These are phyloP conservation scores for Percina caprodes DNA, from an alignment of 2,113 vertebrate genomes.

Conservation along the genomic window DNA sequence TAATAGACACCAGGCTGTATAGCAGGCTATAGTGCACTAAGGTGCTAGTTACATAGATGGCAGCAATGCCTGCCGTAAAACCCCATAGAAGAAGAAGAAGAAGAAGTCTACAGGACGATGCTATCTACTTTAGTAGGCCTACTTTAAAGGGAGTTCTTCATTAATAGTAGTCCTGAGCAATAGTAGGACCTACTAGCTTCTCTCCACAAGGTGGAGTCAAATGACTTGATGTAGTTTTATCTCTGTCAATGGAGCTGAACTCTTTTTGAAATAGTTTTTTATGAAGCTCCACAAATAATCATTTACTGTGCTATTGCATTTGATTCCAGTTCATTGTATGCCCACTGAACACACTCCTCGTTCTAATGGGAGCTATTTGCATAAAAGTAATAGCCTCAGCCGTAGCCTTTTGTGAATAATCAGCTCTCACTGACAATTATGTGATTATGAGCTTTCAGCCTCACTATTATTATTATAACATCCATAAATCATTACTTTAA, in stretches of 20 bases:
- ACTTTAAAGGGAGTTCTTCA: background rate
- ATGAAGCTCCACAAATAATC: background rate
- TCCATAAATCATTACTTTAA: constrained; percentile 34
- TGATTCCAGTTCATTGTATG: constrained; percentile 16
- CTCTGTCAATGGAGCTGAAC: background rate
- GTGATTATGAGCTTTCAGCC: constrained; percentile 31
- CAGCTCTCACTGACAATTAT: background rate
- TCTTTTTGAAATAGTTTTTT: background rate
- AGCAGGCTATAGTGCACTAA: no score
- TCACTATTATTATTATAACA: constrained; percentile 24
- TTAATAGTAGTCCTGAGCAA: no score
- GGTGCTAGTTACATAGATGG: no score
- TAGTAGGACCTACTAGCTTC: background rate
- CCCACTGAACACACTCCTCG: background rate
- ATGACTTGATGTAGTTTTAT: background rate
- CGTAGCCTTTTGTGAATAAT: constrained; percentile 23
- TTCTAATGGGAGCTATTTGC: constrained; percentile 11
- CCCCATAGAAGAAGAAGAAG: no score
- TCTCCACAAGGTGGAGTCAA: constrained; percentile 45
- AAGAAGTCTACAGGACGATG: background rate
- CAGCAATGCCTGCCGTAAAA: no score
- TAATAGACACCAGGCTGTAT: no score
- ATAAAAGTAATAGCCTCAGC: constrained; percentile 11
- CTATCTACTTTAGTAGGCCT: background rate
- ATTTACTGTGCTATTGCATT: background rate